Percentiles rank a stretch among this genome's conserved stretches.
These are phyloP conservation scores for Corvus moneduloides DNA, from an alignment of 2,113 vertebrate genomes.

Conservation along the genomic window DNA sequence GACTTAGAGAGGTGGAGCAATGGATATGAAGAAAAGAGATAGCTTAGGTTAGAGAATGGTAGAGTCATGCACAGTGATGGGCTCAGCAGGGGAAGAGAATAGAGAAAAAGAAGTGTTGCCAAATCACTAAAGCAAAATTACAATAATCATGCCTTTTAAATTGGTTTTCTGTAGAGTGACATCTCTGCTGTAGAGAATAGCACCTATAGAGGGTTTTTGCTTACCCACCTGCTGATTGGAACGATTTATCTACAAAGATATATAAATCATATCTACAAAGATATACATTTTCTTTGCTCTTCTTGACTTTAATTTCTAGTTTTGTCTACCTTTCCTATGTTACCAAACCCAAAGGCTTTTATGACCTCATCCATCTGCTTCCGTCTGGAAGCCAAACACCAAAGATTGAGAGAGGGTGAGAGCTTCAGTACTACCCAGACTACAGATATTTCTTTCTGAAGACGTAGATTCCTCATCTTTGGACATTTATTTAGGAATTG, in stretches of 20 bases:
- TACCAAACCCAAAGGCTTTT: not conserved
- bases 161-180: not conserved
- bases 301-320: not conserved
- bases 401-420: not conserved
- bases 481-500: not conserved
- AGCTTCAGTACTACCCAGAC: not conserved
- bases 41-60: not conserved
- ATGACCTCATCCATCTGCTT: not conserved
- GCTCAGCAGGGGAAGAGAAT: not conserved
- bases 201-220: not conserved
- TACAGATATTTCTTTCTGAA: not conserved
- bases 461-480: not conserved
- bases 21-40: not conserved
- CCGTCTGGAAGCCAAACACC: not conserved
- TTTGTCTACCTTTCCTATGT: not conserved
- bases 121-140: not conserved
- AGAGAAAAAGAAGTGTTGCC: not conserved
- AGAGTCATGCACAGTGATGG: not conserved
- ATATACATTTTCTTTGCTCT: not conserved
- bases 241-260: not conserved
- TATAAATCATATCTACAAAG: not conserved
- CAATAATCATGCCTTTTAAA: not conserved
- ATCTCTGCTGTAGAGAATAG: not conserved
- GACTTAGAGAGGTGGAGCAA: not conserved
- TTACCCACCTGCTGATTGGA: not conserved